Percentiles rank a stretch among this genome's conserved stretches.
Evolutionary conservation across 2,888 invertebrate genomes (phyloP).

Genomic region (Drosophila stalkeri): DNA sequence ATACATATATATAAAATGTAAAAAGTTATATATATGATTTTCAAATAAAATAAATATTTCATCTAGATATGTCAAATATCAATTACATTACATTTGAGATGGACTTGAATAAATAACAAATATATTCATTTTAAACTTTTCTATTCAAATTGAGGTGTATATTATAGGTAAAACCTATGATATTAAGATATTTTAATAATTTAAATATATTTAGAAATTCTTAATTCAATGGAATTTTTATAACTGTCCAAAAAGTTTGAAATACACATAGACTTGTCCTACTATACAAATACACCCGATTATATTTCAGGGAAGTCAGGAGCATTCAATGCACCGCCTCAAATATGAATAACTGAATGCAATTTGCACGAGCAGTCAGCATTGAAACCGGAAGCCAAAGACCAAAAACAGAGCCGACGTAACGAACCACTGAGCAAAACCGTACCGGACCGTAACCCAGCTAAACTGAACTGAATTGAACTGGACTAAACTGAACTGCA

Average conservation of each 20-base stretch:
- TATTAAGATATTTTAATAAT: too few species aligned
- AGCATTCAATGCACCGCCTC: slow-evolving; percentile 25
- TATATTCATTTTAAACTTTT: neutral
- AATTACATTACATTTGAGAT: neutral
- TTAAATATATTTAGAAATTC: too few species aligned
- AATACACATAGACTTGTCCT: neutral
- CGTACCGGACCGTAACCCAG: slow-evolving; percentile 4
- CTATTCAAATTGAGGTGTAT: neutral
- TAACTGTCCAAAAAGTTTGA: too few species aligned
- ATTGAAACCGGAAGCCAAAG: slow-evolving; percentile 2
- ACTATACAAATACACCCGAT: neutral
- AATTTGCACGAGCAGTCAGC: slow-evolving; percentile 50
- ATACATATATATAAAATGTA: too few species aligned
- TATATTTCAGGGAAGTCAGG: neutral
- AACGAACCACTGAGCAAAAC: slow-evolving; percentile 7
- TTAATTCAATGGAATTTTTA: too few species aligned
- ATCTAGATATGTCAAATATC: neutral
- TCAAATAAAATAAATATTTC: too few species aligned
- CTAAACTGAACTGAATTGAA: slow-evolving; percentile 35
- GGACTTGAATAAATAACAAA: neutral
- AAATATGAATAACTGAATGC: slow-evolving; percentile 69
- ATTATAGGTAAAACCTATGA: too few species aligned
- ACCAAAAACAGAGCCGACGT: neutral
- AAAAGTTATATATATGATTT: neutral
- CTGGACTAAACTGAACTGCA: slow-evolving; percentile 37